Evolutionary conservation across 2,888 invertebrate species (phyloP).

Genomic region (Stegophylla sp.): DNA sequence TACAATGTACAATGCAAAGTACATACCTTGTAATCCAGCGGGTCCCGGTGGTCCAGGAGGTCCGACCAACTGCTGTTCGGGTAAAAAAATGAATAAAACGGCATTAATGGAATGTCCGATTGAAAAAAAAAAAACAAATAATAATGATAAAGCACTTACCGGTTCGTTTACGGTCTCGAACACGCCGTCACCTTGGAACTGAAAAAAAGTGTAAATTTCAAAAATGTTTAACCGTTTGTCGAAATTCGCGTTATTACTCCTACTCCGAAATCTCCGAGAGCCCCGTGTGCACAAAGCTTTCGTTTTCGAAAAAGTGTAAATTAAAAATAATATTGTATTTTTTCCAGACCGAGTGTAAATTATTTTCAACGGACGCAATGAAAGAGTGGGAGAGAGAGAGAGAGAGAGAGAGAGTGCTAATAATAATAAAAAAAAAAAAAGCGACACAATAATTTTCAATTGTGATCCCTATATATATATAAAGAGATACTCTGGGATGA

Average conservation of each 20-base stretch:
- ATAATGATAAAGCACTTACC: constrained; percentile 44
- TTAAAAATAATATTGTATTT: neutral
- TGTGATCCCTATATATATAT: no score
- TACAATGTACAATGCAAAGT: constrained; percentile 62
- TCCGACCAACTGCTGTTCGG: constrained; percentile 58
- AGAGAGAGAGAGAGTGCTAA: neutral
- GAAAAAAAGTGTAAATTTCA: constrained; percentile 15
- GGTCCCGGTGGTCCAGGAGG: constrained; percentile 74
- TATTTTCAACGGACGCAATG: neutral
- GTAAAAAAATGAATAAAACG: no score
- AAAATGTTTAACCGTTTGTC: neutral
- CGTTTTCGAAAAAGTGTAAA: neutral
- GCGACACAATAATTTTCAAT: constrained; percentile 9
- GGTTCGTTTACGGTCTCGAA: constrained; percentile 59
- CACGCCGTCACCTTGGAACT: constrained; percentile 60
- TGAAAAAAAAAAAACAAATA: constrained; percentile 2
- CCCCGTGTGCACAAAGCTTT: no score
- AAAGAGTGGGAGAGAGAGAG: neutral
- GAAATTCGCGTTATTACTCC: no score
- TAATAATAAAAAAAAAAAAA: constrained; percentile 6
- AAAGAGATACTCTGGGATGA: constrained; percentile 12
- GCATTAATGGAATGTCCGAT: no score
- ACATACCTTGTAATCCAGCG: constrained; percentile 76
- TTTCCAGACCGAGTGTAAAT: neutral
- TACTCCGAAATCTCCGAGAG: no score